Percentiles rank a stretch among this genome's conserved stretches.
phyloP scores from a whole-genome alignment of 2,888 invertebrate species.

The Tetragonisca angustula region DNA sequence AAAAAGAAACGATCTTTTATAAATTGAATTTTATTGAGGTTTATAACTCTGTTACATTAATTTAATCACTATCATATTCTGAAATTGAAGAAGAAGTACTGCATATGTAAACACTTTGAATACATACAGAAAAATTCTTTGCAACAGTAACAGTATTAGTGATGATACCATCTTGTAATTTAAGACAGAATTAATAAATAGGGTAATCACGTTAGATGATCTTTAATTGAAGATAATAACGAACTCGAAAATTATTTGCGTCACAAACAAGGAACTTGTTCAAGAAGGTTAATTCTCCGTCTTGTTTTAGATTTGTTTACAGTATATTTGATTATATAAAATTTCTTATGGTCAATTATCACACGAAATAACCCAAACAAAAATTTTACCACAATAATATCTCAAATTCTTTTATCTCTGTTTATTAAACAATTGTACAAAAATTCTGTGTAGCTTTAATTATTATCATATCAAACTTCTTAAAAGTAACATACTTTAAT shows the following conservation, averaged over 20 bases:
- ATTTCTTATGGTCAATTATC: not conserved
- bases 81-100: not conserved
- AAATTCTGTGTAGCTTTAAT: too few species aligned
- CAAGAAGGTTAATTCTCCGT: not conserved
- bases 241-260: constrained; percentile 1
- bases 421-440: too few species aligned
- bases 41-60: not conserved
- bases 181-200: constrained; percentile 25
- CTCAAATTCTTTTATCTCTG: too few species aligned
- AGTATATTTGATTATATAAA: too few species aligned
- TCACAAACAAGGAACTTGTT: not conserved
- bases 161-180: constrained; percentile 16
- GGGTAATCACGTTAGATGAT: constrained; percentile 27
- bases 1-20: not conserved
- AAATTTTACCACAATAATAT: too few species aligned
- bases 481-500: too few species aligned
- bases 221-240: constrained; percentile 33
- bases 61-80: not conserved
- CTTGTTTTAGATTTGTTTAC: not conserved
- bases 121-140: constrained; percentile 14
- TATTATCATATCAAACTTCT: too few species aligned
- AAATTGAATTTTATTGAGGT: not conserved
- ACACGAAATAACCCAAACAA: not conserved
- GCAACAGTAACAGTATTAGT: not conserved
- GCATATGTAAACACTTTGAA: not conserved